Evolutionary conservation across 2,113 vertebrate species (phyloP), one percentile per base, ranked within the genome.

Genomic region (Platysternon megacephalum): DNA sequence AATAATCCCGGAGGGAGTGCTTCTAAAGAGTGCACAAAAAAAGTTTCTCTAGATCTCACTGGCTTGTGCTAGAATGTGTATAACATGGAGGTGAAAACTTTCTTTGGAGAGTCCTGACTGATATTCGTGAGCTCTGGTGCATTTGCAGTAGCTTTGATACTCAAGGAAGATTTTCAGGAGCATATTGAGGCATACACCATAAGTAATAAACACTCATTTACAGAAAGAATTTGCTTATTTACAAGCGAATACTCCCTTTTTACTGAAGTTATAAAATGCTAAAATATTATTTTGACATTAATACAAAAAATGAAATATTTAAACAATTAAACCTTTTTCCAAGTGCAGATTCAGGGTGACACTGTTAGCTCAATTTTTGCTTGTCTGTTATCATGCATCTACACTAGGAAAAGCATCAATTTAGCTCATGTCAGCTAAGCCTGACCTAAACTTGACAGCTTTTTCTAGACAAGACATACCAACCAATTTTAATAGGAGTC

Each of bases 401-500:
- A 88, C 11, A 89, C 68, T 82, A 91, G 88, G 65, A 96, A 85
- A 90, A 96, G 88, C 55, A 93, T 88, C 56, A 94, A 94, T 81
- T 84, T 82, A 95, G 93, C 91, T 87, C 16, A 78, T 19, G 85
- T 55, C 92, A 95, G 44, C 56, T 76, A 93, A 76, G 21, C 8
- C 90, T 92, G 97, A 96, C 94, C 97, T 96, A 87, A 92, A 95
- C 94, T 81, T 81, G 92, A 89, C 96, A 97, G 0, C 21, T 82
- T 93, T 94, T 94, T 86, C 88, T 87, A 94, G 83, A 2, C 87
- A 78, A 94, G 72, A 95, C 89, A 96, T 96, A 94, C 48, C 93
- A 29, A 78, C 22, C 85, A 39, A 0, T 39, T 46, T 93, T 91
- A 90, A 87, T 96, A 94, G 80, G 49, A 49, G 35, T 0, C 84